A percentile compares a stretch with the other conserved stretches of the same genome.
phyloP scores from a whole-genome alignment of 1,140 invertebrate species.

The Drosophila pallidifrons region DNA sequence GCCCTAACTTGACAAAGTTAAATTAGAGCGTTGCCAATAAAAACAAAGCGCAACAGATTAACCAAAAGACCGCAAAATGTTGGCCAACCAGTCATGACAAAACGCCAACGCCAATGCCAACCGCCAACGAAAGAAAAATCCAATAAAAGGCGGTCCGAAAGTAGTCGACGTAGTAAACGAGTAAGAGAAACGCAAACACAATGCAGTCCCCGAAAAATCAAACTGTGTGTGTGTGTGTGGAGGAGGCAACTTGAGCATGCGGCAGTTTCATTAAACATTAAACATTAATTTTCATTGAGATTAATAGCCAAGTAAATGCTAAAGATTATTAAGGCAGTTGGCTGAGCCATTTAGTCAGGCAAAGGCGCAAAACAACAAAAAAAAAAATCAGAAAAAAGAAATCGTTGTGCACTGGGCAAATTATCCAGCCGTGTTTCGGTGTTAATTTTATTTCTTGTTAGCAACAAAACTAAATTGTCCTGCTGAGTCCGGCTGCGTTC shows the following conservation, averaged over 20 bases:
- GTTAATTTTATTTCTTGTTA: slow-evolving; percentile 61
- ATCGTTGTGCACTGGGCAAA: slow-evolving; percentile 29
- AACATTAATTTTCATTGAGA: slow-evolving; percentile 82
- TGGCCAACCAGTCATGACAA: slow-evolving; percentile 20
- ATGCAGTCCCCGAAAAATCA: slow-evolving; percentile 30
- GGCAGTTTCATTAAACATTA: slow-evolving; percentile 62
- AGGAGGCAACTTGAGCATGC: neutral
- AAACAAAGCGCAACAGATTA: slow-evolving; percentile 68
- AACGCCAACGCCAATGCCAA: slow-evolving; percentile 1
- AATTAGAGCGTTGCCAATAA: slow-evolving; percentile 59
- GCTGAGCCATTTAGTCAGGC: slow-evolving; percentile 46
- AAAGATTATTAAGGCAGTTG: slow-evolving; percentile 72
- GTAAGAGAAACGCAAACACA: slow-evolving; percentile 18
- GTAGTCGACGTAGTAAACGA: slow-evolving; percentile 7
- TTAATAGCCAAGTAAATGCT: slow-evolving; percentile 80
- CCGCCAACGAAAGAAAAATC: slow-evolving; percentile 7
- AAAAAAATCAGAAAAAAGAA: neutral
- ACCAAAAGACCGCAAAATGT: slow-evolving; percentile 43
- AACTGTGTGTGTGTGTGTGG: slow-evolving; percentile 6
- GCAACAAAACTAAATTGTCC: slow-evolving; percentile 8
- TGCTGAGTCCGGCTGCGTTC: slow-evolving; percentile 30
- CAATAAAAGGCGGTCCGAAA: slow-evolving; percentile 19
- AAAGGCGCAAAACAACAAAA: too few relatives aligned
- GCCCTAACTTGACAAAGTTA: slow-evolving; percentile 44
- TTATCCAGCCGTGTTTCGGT: slow-evolving; percentile 43